phyloP scores from a whole-genome alignment of 2,113 vertebrate genomes.

The Rhizomys pruinosus region DNA sequence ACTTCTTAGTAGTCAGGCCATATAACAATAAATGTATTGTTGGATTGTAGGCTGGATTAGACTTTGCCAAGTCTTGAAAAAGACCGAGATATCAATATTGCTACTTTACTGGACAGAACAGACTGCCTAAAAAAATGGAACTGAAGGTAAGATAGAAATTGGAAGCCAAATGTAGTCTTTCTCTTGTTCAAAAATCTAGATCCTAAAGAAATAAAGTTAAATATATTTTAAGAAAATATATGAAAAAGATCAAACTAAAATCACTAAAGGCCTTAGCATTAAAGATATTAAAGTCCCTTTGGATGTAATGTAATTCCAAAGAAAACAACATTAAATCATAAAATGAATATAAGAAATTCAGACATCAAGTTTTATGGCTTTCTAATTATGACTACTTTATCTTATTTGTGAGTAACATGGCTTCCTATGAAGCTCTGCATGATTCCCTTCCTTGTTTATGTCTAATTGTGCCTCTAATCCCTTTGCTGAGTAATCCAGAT shows the following conservation, averaged over 20 bases:
- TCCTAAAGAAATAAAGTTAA: not conserved
- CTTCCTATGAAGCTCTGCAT: not conserved
- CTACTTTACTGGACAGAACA: not conserved
- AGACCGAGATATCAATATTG: not conserved
- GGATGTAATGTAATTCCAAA: not conserved
- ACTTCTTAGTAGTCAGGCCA: not conserved
- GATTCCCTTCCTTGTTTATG: not conserved
- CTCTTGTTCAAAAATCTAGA: not conserved
- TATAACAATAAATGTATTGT: not conserved
- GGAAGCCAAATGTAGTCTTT: not conserved
- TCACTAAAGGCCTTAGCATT: not conserved
- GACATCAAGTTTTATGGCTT: not conserved
- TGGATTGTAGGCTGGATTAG: no score
- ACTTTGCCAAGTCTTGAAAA: not conserved
- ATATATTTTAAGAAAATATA: not conserved
- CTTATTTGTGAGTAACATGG: not conserved
- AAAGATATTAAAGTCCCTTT: not conserved
- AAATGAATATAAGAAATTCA: not conserved
- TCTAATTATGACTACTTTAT: not conserved
- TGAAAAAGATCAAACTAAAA: not conserved
- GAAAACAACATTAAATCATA: not conserved
- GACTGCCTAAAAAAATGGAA: not conserved
- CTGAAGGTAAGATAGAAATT: not conserved
- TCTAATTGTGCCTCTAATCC: not conserved
- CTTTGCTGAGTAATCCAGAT: not conserved